Conservation (phyloP, 2,113 vertebrate genomes). For the Poeciliopsis prolifica region DNA sequence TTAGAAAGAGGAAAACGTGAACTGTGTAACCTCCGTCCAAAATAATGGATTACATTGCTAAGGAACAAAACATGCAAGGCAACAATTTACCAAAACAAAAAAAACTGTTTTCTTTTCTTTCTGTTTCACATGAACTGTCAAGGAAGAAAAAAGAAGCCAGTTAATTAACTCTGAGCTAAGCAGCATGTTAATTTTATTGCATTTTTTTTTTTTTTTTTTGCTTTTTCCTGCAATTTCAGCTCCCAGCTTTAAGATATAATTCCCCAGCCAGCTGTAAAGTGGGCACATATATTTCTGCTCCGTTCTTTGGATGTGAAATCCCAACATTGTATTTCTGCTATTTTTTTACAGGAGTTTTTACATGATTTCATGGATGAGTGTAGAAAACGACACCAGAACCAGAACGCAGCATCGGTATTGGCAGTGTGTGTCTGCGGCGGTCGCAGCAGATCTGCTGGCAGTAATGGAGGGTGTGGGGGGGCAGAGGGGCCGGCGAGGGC, state of each 20-base stretch:
- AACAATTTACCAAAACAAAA: not conserved
- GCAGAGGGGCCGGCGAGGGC: too few relatives aligned
- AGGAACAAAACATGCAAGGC: not conserved
- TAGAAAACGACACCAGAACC: not conserved
- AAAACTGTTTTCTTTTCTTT: slow-evolving; percentile 4
- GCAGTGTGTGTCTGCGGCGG: slow-evolving; percentile 1
- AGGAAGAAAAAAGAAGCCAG: not conserved
- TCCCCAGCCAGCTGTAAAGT: slow-evolving; percentile 52
- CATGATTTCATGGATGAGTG: slow-evolving; percentile 8
- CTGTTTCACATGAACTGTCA: not conserved
- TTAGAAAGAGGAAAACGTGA: not conserved
- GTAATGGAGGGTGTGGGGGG: slow-evolving; percentile 22
- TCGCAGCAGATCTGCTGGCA: slow-evolving; percentile 49
- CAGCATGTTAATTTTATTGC: slow-evolving; percentile 40
- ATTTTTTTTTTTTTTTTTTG: slow-evolving; percentile 41
- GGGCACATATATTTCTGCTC: slow-evolving; percentile 55
- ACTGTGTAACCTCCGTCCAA: not conserved
- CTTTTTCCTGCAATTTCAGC: slow-evolving; percentile 62
- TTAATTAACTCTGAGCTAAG: slow-evolving; percentile 38
- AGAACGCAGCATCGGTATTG: not conserved
- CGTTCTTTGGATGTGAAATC: slow-evolving; percentile 13
- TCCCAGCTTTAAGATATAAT: slow-evolving; percentile 37
- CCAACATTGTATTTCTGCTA: slow-evolving; percentile 1
- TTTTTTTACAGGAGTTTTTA: not conserved
- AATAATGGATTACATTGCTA: not conserved